Conservation (phyloP, 2,888 invertebrate genomes). For the Brassicogethes aeneus region DNA sequence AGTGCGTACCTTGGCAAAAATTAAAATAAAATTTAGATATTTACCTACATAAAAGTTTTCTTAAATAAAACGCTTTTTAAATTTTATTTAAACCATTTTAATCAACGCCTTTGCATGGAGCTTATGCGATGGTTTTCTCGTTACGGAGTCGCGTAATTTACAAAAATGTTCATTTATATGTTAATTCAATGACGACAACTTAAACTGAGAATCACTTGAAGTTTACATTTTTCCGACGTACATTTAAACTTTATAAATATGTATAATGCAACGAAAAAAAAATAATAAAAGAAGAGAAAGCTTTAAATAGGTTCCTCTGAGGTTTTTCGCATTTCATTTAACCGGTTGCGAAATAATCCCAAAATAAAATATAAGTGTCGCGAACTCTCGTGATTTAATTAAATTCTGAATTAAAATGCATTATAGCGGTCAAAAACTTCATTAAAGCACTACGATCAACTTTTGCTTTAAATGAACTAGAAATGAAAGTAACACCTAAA, state of each 20-base stretch:
- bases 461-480: background rate
- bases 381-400: background rate
- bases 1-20: no score
- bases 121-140: no score
- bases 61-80: no score
- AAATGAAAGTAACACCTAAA: background rate
- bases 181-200: constrained; percentile 26
- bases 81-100: no score
- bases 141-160: no score
- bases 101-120: no score
- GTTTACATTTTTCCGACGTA: constrained; percentile 8
- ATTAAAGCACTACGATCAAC: background rate
- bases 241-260: constrained; percentile 17
- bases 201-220: constrained; percentile 19
- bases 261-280: constrained; percentile 7
- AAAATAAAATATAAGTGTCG: background rate
- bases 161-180: constrained; percentile 34
- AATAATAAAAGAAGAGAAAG: background rate
- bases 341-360: background rate
- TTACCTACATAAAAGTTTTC: no score
- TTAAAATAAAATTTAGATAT: no score
- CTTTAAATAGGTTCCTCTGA: constrained; percentile 1
- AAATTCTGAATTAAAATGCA: background rate
- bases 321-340: background rate
- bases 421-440: background rate